Evolutionary conservation across 2,113 vertebrate species (phyloP), one percentile per base, ranked within the genome.

Genomic region (Poecilia latipinna): DNA sequence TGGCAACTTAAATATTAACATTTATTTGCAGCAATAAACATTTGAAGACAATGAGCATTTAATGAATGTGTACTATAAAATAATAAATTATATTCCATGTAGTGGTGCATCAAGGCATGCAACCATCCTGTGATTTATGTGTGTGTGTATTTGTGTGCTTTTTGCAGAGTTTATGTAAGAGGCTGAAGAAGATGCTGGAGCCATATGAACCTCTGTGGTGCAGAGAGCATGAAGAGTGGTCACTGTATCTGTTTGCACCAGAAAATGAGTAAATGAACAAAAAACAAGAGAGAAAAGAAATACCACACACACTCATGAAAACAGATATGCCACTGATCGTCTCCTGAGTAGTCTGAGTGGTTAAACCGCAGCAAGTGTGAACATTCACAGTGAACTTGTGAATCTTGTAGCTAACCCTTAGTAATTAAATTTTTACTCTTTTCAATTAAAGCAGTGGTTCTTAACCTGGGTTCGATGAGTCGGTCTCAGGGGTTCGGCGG

Each of bases 121-220:
- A 71, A 19, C 29, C 48, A 62, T 64, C 12, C 24, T 62, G 24
- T n/a, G 13, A 63, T 51, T 12, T 29, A 3, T 54, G n/a, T 65
- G 12, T 24, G 22, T 51, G 28, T 79, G 57, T 86, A 57, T 81
- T 48, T 72, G 61, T 70, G 15, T 86, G 39, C 72, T 73, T n/a
- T 57, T 3, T 82, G 3, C 91, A 99, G 98, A 98, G 95, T 89
- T 96, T 96, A 86, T 97, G 96, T 88, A 94, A 95, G 78, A 94
- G 95, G 62, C 86, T 99, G 75, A 96, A 91, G 74, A 96, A 94
- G 86, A 83, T 94, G 2, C 84, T 99, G 86, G 96, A 97, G 90
- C 97, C 96, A 4, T 97, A 98, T 83, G 94, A 96, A 61, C 98
- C 98, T 0, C 94, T 89, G 78, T 99, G 97, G 97, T 99, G 98